Percentiles rank a stretch among this genome's conserved stretches.
These are phyloP conservation scores for Prionailurus viverrinus DNA, from an alignment of 2,113 vertebrate species.

Conservation along the genomic window DNA sequence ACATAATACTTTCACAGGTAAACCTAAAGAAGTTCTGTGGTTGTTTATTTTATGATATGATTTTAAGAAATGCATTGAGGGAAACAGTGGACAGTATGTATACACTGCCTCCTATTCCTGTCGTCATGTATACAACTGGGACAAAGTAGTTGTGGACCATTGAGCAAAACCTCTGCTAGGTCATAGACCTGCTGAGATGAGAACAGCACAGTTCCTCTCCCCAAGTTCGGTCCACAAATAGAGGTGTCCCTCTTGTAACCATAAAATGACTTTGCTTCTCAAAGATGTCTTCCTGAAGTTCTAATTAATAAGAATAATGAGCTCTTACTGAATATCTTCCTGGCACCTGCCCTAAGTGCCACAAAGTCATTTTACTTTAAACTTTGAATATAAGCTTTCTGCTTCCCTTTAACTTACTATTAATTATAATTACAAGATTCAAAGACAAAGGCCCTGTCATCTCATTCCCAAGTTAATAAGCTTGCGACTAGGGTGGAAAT, in stretches of 20 bases:
- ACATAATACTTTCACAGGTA: not conserved
- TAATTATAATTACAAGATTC: slow-evolving; percentile 82
- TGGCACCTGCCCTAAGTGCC: slow-evolving; percentile 60
- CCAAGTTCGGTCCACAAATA: not conserved
- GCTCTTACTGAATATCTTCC: slow-evolving; percentile 65
- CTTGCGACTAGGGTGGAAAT: slow-evolving; percentile 68
- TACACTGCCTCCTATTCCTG: not conserved
- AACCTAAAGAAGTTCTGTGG: not conserved
- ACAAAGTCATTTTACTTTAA: slow-evolving; percentile 77
- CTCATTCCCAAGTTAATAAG: slow-evolving; percentile 74
- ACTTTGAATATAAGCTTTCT: slow-evolving; percentile 71
- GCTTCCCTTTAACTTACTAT: slow-evolving; percentile 78
- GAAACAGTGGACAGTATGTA: not conserved
- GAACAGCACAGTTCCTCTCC: not conserved
- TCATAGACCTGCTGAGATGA: not conserved
- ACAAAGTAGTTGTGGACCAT: too few relatives aligned
- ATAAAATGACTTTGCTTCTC: not conserved
- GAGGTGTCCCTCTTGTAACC: not conserved
- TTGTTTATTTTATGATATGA: not conserved
- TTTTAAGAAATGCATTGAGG: not conserved
- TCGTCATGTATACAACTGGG: not conserved
- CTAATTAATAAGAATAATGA: slow-evolving; percentile 72
- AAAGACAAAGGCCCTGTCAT: slow-evolving; percentile 79
- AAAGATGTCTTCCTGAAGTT: slow-evolving; percentile 44
- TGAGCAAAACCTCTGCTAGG: too few relatives aligned